phyloP scores from a whole-genome alignment of 2,113 vertebrate genomes.

The Pollachius pollachius region DNA sequence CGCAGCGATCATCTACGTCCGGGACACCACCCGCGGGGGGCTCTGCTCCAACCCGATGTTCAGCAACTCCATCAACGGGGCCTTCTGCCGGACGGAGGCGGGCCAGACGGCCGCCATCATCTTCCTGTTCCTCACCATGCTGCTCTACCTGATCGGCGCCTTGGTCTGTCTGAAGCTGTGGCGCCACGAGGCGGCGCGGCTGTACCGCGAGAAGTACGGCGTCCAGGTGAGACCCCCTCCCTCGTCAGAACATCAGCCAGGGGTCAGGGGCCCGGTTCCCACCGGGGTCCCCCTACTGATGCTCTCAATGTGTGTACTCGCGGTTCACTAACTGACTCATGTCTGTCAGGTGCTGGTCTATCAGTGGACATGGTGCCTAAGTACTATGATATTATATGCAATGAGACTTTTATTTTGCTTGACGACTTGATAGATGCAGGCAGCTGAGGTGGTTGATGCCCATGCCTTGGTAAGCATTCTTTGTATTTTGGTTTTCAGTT shows the following conservation, averaged over 20 bases:
- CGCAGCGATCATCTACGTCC: conserved; percentile 84
- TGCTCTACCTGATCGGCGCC: conserved; percentile 86
- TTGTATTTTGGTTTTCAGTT: neutral
- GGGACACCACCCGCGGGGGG: conserved; percentile 87
- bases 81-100: conserved; percentile 88
- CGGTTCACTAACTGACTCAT: too few species aligned
- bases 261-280: neutral
- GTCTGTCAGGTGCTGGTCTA: too few species aligned
- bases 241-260: neutral
- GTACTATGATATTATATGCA: neutral
- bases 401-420: neutral
- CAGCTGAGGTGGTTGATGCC: conserved; percentile 49
- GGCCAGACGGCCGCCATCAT: conserved; percentile 92
- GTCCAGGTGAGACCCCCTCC: conserved; percentile 75
- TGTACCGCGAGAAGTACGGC: conserved; percentile 72
- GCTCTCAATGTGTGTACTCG: too few species aligned
- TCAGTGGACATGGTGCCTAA: too few species aligned
- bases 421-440: conserved; percentile 71
- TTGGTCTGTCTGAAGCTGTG: conserved; percentile 89
- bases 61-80: conserved; percentile 82
- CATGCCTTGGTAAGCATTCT: conserved; percentile 74
- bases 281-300: too few species aligned
- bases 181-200: conserved; percentile 86
- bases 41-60: conserved; percentile 89
- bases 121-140: conserved; percentile 87